Conservation (phyloP, 2,113 vertebrate genomes). For the Vombatus ursinus region DNA sequence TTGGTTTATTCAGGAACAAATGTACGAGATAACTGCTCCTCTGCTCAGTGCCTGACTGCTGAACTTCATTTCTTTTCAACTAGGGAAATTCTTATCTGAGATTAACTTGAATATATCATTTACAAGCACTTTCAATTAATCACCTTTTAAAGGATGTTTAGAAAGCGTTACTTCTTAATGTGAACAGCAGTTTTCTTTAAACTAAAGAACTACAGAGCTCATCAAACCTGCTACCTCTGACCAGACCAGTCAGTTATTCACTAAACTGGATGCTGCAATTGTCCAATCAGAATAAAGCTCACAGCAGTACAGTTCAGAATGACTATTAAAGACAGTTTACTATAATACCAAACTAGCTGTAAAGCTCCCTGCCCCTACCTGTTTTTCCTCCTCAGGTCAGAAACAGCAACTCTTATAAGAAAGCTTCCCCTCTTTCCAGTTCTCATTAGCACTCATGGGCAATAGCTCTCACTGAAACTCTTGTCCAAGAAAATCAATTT, state of each 20-base stretch:
- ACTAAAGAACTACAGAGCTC: not conserved
- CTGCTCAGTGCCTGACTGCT: not conserved
- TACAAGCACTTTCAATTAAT: not conserved
- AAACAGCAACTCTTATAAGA: not conserved
- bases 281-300: not conserved
- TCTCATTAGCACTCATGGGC: not conserved
- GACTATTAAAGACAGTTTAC: not conserved
- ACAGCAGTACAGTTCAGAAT: not conserved
- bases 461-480: not conserved
- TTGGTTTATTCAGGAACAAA: not conserved
- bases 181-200: not conserved
- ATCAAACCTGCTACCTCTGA: not conserved
- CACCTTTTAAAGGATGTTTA: not conserved
- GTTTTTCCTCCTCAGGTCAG: not conserved
- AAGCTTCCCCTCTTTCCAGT: not conserved
- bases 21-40: not conserved
- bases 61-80: not conserved
- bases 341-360: not conserved
- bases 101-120: not conserved
- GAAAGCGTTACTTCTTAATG: not conserved
- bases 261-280: not conserved
- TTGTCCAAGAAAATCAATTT: not conserved
- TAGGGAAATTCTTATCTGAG: not conserved
- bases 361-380: not conserved
- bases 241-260: not conserved